Conservation (phyloP, 2,113 vertebrate species). For the Anarrhichthys ocellatus region DNA sequence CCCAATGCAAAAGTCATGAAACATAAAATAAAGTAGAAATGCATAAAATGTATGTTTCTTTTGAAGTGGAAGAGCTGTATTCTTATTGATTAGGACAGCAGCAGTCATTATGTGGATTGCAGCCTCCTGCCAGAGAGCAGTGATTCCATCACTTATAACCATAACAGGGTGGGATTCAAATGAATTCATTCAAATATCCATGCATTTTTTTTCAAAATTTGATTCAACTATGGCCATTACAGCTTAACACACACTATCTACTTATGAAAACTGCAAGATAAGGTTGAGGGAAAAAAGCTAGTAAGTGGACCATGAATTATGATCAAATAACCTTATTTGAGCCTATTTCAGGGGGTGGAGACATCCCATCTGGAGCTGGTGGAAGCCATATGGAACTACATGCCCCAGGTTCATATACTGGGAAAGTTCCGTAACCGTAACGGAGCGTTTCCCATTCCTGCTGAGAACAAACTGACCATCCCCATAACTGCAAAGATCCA, state of each 20-base stretch:
- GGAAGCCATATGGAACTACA: conserved; percentile 99
- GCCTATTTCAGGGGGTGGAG: conserved; percentile 90
- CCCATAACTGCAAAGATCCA: conserved; percentile 98
- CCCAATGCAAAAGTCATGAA: too few relatives aligned
- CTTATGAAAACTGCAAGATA: not conserved
- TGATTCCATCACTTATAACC: too few relatives aligned
- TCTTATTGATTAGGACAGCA: not conserved
- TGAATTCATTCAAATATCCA: too few relatives aligned
- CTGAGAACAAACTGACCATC: conserved; percentile 98
- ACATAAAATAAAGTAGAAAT: too few relatives aligned
- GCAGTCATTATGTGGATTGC: too few relatives aligned
- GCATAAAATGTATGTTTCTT: not conserved
- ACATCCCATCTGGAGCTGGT: conserved; percentile 98
- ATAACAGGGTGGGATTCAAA: too few relatives aligned
- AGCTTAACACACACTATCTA: not conserved
- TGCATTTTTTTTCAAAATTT: too few relatives aligned
- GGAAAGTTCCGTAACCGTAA: conserved; percentile 99
- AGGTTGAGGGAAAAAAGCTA: not conserved
- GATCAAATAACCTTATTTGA: not conserved
- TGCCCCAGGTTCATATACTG: conserved; percentile 99
- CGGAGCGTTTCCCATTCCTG: conserved; percentile 97
- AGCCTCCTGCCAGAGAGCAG: too few relatives aligned
- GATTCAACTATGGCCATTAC: not conserved
- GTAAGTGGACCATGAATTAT: not conserved
- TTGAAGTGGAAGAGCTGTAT: not conserved